These are phyloP conservation scores for Dreissena rostriformis DNA, from an alignment of 1,140 invertebrate genomes.

Conservation along the genomic window DNA sequence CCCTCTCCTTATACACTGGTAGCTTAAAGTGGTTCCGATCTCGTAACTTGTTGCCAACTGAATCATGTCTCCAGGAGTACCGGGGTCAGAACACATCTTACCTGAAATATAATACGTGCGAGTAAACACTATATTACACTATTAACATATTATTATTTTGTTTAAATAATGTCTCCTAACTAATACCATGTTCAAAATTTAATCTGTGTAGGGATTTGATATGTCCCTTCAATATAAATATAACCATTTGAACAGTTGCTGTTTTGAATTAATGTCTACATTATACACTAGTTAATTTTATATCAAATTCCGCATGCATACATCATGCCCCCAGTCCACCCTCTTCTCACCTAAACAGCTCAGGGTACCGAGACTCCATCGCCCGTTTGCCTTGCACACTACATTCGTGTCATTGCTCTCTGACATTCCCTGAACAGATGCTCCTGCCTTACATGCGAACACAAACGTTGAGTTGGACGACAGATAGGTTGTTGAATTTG, in stretches of 20 bases:
- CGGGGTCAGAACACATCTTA: slow-evolving; percentile 25
- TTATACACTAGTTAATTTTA: too few species aligned
- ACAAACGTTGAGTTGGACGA: not conserved
- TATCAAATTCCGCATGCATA: too few species aligned
- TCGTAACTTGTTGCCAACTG: not conserved
- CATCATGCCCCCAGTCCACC: too few species aligned
- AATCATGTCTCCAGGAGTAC: slow-evolving; percentile 33
- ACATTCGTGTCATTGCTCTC: slow-evolving; percentile 3
- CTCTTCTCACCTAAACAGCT: slow-evolving; percentile 21
- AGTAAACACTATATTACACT: too few species aligned
- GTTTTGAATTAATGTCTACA: too few species aligned
- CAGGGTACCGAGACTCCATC: slow-evolving; percentile 29
- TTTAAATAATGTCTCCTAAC: too few species aligned
- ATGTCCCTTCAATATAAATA: too few species aligned
- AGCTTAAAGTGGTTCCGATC: slow-evolving; percentile 1
- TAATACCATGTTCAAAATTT: too few species aligned
- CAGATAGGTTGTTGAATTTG: not conserved
- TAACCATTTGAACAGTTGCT: too few species aligned
- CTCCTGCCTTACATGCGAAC: slow-evolving; percentile 16
- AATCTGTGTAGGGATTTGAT: too few species aligned
- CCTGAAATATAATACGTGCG: not conserved
- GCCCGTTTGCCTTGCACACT: slow-evolving; percentile 26
- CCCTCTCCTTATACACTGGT: slow-evolving; percentile 25
- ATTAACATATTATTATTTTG: too few species aligned
- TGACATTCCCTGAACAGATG: not conserved